A percentile compares a stretch with the other conserved stretches of the same genome.
Evolutionary conservation across 2,113 vertebrate genomes (phyloP).

Genomic region (Malurus melanocephalus): DNA sequence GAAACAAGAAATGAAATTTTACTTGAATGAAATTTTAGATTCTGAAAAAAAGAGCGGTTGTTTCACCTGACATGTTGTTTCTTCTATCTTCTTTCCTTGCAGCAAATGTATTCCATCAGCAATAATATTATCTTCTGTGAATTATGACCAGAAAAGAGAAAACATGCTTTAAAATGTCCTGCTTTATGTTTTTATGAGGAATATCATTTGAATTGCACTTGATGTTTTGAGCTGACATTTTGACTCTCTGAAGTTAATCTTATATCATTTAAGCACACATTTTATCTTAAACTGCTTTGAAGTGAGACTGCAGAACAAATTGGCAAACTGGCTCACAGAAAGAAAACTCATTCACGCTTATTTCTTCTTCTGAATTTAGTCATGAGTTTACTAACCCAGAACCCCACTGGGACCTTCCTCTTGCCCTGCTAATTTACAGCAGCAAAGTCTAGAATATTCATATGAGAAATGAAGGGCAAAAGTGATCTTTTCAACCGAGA

Average conservation of each 20-base stretch:
- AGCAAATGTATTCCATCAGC: constrained; percentile 37
- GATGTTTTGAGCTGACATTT: background rate
- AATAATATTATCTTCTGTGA: constrained; percentile 61
- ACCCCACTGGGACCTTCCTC: background rate
- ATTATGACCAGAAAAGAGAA: constrained; percentile 17
- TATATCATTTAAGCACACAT: background rate
- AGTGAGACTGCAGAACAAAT: background rate
- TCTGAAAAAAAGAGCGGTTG: background rate
- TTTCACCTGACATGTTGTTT: constrained; percentile 66
- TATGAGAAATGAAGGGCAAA: background rate
- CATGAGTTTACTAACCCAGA: background rate
- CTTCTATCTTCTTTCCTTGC: constrained; percentile 63
- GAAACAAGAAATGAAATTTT: background rate
- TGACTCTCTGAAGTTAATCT: background rate
- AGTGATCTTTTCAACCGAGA: background rate
- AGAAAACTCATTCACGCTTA: background rate
- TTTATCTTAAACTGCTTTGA: background rate
- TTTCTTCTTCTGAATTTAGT: background rate
- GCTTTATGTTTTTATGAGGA: background rate
- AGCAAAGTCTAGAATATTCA: background rate
- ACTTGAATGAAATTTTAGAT: background rate
- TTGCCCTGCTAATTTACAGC: background rate
- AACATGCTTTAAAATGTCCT: background rate
- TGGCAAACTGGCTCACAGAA: background rate
- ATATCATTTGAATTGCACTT: background rate